These are phyloP conservation scores for Miichthys miiuy DNA, from an alignment of 2,797 vertebrate species.

Conservation along the genomic window DNA sequence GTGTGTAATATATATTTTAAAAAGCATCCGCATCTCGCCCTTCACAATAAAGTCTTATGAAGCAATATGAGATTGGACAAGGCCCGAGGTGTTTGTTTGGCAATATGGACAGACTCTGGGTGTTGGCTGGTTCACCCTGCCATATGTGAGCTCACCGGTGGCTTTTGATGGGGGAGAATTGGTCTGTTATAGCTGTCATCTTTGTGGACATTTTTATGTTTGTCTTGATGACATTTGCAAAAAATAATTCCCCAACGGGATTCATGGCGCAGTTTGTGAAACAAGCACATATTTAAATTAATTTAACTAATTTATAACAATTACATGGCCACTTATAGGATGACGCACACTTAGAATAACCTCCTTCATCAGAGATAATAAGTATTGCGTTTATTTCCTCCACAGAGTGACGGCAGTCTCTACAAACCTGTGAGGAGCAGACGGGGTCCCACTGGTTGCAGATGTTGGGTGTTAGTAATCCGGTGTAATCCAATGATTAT, in stretches of 20 bases:
- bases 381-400: conserved; percentile 28
- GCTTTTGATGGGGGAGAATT: conserved; percentile 82
- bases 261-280: not conserved
- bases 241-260: not conserved
- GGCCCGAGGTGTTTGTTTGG: conserved; percentile 84
- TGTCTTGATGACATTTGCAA: conserved; percentile 56
- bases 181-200: conserved; percentile 83
- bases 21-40: conserved; percentile 46
- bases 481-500: conserved; percentile 79
- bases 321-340: not conserved
- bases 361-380: conserved; percentile 10
- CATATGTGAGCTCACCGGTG: conserved; percentile 85
- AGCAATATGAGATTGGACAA: conserved; percentile 82
- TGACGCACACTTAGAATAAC: conserved; percentile 1
- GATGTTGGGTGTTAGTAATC: conserved; percentile 74
- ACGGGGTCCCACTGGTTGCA: conserved; percentile 60
- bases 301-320: not conserved
- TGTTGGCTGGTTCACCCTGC: conserved; percentile 80
- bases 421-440: conserved; percentile 29
- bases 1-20: conserved; percentile 52
- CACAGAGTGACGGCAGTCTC: conserved; percentile 34
- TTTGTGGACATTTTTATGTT: conserved; percentile 74
- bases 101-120: conserved; percentile 82
- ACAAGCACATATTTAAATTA: not conserved
- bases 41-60: conserved; percentile 77